These are phyloP conservation scores for Ctena decussata DNA, from an alignment of 2,888 invertebrate genomes.

Conservation along the genomic window DNA sequence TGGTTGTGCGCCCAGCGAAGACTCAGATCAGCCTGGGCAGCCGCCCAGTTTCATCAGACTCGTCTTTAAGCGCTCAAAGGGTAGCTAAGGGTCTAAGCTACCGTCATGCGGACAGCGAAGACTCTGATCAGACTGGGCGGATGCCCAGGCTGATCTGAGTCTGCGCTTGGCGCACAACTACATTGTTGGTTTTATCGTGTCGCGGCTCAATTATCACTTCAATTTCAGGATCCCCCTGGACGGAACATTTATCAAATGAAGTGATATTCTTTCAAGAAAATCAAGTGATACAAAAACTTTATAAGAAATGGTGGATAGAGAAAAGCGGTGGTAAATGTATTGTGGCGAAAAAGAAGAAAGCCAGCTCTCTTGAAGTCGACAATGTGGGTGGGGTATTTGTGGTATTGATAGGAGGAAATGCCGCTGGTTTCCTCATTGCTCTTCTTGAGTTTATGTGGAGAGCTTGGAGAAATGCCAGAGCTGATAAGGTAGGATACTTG, in stretches of 20 bases:
- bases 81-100: too few relatives aligned
- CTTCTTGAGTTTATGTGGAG: constrained; percentile 93
- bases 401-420: constrained; percentile 96
- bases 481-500: constrained; percentile 77
- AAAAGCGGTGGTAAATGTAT: constrained; percentile 86
- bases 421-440: constrained; percentile 96
- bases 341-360: constrained; percentile 91
- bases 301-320: constrained; percentile 97
- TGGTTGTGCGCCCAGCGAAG: too few relatives aligned
- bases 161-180: too few relatives aligned
- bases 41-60: too few relatives aligned
- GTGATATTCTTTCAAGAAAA: constrained; percentile 98
- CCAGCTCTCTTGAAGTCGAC: constrained; percentile 96
- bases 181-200: too few relatives aligned
- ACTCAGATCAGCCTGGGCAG: too few relatives aligned
- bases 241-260: constrained; percentile 98
- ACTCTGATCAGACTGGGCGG: too few relatives aligned
- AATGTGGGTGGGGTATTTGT: constrained; percentile 98
- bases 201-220: too few relatives aligned
- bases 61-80: too few relatives aligned
- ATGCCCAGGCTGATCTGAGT: too few relatives aligned
- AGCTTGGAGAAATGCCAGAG: constrained; percentile 82
- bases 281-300: constrained; percentile 94
- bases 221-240: constrained; percentile 94
- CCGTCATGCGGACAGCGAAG: too few relatives aligned